Conservation (phyloP, 1,140 invertebrate genomes). For the Tribolium madens region DNA sequence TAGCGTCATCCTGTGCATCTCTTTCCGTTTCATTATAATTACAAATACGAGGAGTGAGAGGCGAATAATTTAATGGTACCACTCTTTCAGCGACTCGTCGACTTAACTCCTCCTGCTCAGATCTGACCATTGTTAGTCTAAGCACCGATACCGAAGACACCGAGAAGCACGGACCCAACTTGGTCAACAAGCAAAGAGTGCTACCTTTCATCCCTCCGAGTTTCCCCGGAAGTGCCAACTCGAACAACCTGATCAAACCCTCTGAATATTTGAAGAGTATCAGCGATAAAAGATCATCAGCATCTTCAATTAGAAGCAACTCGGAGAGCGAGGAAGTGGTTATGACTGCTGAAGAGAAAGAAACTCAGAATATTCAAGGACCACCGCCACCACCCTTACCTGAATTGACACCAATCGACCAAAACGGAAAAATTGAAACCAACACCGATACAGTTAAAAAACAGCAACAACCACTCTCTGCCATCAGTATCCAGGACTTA, state of each 20-base stretch:
- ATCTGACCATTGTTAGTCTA: conserved; percentile 64
- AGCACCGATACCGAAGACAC: conserved; percentile 65
- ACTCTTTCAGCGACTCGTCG: conserved; percentile 59
- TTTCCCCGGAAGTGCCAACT: conserved; percentile 78
- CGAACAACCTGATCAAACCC: conserved; percentile 88
- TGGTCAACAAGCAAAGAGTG: conserved; percentile 85
- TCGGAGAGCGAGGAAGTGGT: conserved; percentile 55
- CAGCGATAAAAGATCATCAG: conserved; percentile 72
- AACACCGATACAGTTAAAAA: conserved; percentile 65
- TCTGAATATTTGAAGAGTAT: conserved; percentile 91
- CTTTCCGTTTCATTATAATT: conserved; percentile 44
- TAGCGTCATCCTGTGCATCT: conserved; percentile 26
- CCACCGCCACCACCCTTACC: conserved; percentile 73
- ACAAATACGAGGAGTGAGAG: conserved; percentile 38
- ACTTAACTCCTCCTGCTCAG: conserved; percentile 64
- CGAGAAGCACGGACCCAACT: conserved; percentile 71
- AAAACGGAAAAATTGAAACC: conserved; percentile 39
- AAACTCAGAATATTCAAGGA: conserved; percentile 50
- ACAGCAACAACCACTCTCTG: conserved; percentile 78
- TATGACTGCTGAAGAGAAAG: conserved; percentile 42
- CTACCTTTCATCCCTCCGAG: conserved; percentile 90
- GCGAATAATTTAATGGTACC: conserved; percentile 48
- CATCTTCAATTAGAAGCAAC: conserved; percentile 61
- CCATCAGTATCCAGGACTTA: conserved; percentile 88
- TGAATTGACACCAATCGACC: conserved; percentile 51